Percentiles rank a stretch among this genome's conserved stretches.
Conservation (phyloP, 2,113 vertebrate genomes). For the Nesogale talazaci region DNA sequence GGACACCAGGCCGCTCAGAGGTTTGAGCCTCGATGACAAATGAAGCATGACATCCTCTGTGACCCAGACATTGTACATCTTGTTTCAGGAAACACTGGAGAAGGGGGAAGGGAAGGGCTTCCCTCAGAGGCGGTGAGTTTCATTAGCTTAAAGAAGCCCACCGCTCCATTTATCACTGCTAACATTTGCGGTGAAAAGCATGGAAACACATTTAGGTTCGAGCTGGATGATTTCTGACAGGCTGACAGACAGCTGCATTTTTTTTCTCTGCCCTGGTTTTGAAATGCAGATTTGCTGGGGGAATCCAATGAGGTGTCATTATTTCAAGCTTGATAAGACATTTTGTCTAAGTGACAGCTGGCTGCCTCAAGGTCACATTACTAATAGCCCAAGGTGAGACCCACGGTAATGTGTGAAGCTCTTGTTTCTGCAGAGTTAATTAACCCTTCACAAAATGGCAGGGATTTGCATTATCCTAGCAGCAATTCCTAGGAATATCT, state of each 20-base stretch:
- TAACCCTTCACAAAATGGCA: slow-evolving; percentile 10
- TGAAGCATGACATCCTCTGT: slow-evolving; percentile 63
- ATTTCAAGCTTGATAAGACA: slow-evolving; percentile 51
- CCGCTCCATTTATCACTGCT: slow-evolving; percentile 45
- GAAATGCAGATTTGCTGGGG: slow-evolving; percentile 73
- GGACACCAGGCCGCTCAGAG: slow-evolving; percentile 46
- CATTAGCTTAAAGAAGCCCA: slow-evolving; percentile 77
- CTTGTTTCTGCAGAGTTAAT: not conserved
- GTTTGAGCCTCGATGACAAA: slow-evolving; percentile 72
- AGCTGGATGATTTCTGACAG: slow-evolving; percentile 60
- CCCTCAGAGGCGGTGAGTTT: slow-evolving; percentile 57
- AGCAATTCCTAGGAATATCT: not conserved
- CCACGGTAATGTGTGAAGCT: not conserved
- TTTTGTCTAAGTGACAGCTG: slow-evolving; percentile 57
- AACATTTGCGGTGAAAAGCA: slow-evolving; percentile 62
- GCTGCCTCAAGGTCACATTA: slow-evolving; percentile 62
- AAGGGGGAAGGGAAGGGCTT: not conserved
- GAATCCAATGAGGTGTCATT: slow-evolving; percentile 61
- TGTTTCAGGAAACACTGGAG: slow-evolving; percentile 53
- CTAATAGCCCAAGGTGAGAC: slow-evolving; percentile 49
- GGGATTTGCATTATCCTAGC: not conserved
- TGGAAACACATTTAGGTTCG: slow-evolving; percentile 65
- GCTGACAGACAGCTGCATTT: slow-evolving; percentile 70
- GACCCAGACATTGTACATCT: slow-evolving; percentile 67
- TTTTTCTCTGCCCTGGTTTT: slow-evolving; percentile 49